Evolutionary conservation across 2,113 vertebrate species (phyloP).

Genomic region (Brachypteracias leptosomus): DNA sequence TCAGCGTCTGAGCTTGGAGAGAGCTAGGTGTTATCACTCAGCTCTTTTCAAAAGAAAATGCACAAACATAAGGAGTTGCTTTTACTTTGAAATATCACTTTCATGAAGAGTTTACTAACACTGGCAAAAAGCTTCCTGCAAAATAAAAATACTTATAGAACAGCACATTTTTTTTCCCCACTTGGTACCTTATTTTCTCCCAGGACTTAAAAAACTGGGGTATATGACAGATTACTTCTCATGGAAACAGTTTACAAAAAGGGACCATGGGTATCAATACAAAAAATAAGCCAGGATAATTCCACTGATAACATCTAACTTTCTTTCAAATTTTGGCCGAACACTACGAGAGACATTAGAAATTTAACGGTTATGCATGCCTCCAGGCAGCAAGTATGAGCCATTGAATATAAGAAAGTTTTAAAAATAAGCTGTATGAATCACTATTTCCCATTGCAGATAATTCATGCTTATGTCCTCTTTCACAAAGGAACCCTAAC

Average conservation of each 20-base stretch:
- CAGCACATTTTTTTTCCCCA: background rate
- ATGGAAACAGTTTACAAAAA: background rate
- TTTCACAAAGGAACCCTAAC: background rate
- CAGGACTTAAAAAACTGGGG: background rate
- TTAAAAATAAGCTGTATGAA: background rate
- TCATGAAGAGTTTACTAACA: background rate
- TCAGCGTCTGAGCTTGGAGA: background rate
- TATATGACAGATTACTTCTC: background rate
- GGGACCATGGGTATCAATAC: background rate
- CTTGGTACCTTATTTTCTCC: background rate
- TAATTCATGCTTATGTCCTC: background rate
- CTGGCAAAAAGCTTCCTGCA: background rate
- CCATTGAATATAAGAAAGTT: background rate
- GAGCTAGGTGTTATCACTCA: background rate
- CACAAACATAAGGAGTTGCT: background rate
- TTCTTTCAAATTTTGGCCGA: background rate
- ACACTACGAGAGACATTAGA: background rate
- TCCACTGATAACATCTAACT: background rate
- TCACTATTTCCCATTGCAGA: background rate
- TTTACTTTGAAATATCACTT: conserved; percentile 31
- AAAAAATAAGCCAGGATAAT: background rate
- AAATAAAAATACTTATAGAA: background rate
- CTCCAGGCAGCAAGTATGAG: background rate
- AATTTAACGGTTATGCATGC: background rate
- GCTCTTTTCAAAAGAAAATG: background rate